Conservation (phyloP, 2,113 vertebrate genomes). For the Eulacestoma nigropectus region DNA sequence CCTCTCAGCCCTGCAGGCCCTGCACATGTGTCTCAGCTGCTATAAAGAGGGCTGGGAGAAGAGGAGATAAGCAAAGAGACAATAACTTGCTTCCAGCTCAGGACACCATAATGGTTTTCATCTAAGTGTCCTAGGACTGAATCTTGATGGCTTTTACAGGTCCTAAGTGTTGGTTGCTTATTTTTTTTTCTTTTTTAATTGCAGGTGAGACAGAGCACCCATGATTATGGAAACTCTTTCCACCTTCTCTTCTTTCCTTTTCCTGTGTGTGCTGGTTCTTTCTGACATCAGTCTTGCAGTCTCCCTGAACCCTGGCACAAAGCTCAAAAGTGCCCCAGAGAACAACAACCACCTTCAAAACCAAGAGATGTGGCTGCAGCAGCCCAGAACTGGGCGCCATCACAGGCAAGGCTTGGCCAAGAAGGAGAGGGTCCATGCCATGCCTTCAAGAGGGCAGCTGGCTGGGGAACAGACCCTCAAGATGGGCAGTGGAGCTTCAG, state of each 20-base stretch:
- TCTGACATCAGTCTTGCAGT: background rate
- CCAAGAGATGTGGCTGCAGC: constrained; percentile 57
- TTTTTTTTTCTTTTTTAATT: background rate
- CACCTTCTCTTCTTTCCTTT: background rate
- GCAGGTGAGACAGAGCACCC: constrained; percentile 31
- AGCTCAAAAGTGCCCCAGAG: constrained; percentile 44
- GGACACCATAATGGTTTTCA: background rate
- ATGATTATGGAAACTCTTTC: constrained; percentile 46
- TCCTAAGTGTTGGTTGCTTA: background rate
- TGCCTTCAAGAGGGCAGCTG: constrained; percentile 16
- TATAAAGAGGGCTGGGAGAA: background rate
- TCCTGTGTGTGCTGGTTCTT: constrained; percentile 35
- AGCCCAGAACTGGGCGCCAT: constrained; percentile 49
- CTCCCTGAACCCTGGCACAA: constrained; percentile 43
- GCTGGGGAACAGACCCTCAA: constrained; percentile 67
- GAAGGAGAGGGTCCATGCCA: constrained; percentile 45
- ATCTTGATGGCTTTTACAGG: background rate
- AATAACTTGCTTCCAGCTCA: background rate
- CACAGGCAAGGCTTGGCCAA: constrained; percentile 62
- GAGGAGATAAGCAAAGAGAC: background rate
- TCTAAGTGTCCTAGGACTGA: background rate
- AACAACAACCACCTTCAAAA: constrained; percentile 69
- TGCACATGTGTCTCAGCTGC: constrained; percentile 37
- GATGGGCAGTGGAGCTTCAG: constrained; percentile 70
- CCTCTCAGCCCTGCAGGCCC: constrained; percentile 6